These are phyloP conservation scores for Onychomys torridus DNA, from an alignment of 2,797 vertebrate species.

Conservation along the genomic window DNA sequence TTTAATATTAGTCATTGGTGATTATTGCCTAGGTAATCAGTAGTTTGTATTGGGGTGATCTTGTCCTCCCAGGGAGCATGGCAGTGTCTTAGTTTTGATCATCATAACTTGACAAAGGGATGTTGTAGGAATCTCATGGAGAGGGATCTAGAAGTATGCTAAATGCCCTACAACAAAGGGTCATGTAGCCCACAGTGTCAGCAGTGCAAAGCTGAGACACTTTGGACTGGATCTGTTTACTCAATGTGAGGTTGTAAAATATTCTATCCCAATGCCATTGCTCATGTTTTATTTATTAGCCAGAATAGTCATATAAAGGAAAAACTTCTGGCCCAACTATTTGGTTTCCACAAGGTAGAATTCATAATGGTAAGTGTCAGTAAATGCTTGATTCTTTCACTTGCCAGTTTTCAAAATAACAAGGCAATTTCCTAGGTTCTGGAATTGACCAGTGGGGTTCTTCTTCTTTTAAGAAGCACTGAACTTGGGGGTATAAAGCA, in stretches of 20 bases:
- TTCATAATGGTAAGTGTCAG: neutral
- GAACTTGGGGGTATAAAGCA: neutral
- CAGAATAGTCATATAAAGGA: neutral
- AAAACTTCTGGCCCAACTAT: slow-evolving; percentile 21
- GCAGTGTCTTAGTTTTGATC: neutral
- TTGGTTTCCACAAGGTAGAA: slow-evolving; percentile 31
- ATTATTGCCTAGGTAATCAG: neutral
- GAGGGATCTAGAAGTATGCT: no score
- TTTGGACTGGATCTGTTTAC: neutral
- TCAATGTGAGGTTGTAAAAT: neutral
- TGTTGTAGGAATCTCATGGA: neutral
- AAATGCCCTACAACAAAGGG: neutral
- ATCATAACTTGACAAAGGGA: neutral
- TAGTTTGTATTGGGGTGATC: neutral
- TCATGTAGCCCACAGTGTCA: neutral
- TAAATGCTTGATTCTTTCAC: slow-evolving; percentile 26
- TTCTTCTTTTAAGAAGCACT: slow-evolving; percentile 28
- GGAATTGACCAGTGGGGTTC: neutral
- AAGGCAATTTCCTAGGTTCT: neutral
- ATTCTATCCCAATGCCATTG: neutral
- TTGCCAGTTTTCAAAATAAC: slow-evolving; percentile 57
- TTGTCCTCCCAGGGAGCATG: neutral
- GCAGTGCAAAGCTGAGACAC: neutral
- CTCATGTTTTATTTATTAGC: slow-evolving; percentile 25
- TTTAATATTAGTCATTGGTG: neutral